These are phyloP conservation scores for Lordiphosa fenestrarum DNA, from an alignment of 2,888 invertebrate species.

Conservation along the genomic window DNA sequence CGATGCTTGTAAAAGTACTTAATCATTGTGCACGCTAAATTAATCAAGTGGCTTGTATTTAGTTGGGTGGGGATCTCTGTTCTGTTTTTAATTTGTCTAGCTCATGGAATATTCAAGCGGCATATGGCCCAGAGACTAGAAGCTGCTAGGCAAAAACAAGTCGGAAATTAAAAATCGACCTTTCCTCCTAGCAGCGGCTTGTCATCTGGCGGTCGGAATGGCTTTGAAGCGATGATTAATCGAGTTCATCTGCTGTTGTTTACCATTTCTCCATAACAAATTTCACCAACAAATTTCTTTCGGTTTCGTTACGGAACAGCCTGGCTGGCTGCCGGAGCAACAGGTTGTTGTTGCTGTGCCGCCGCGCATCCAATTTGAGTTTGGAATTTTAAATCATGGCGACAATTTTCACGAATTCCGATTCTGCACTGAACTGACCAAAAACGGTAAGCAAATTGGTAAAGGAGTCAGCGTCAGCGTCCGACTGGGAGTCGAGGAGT, in stretches of 20 bases:
- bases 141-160: slow-evolving; percentile 70
- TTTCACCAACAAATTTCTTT: slow-evolving; percentile 42
- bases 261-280: slow-evolving; percentile 56
- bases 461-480: slow-evolving; percentile 17
- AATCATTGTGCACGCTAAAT: slow-evolving; percentile 77
- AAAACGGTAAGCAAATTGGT: slow-evolving; percentile 64
- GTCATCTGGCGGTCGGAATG: slow-evolving; percentile 50
- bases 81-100: slow-evolving; percentile 70
- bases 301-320: slow-evolving; percentile 48
- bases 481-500: slow-evolving; percentile 29
- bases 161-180: slow-evolving; percentile 56
- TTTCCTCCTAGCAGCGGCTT: slow-evolving; percentile 18
- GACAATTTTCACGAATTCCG: slow-evolving; percentile 77
- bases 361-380: background rate
- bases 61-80: slow-evolving; percentile 26
- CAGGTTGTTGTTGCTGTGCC: slow-evolving; percentile 33
- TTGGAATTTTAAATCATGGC: slow-evolving; percentile 71
- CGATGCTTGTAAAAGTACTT: slow-evolving; percentile 63
- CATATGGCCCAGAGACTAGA: slow-evolving; percentile 54
- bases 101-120: slow-evolving; percentile 72
- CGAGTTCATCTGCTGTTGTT: slow-evolving; percentile 69
- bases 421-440: slow-evolving; percentile 13
- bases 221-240: slow-evolving; percentile 71
- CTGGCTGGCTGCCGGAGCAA: slow-evolving; percentile 30
- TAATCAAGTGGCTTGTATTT: slow-evolving; percentile 73